Conservation (phyloP, 2,113 vertebrate species). For the Cyanocitta stelleri region DNA sequence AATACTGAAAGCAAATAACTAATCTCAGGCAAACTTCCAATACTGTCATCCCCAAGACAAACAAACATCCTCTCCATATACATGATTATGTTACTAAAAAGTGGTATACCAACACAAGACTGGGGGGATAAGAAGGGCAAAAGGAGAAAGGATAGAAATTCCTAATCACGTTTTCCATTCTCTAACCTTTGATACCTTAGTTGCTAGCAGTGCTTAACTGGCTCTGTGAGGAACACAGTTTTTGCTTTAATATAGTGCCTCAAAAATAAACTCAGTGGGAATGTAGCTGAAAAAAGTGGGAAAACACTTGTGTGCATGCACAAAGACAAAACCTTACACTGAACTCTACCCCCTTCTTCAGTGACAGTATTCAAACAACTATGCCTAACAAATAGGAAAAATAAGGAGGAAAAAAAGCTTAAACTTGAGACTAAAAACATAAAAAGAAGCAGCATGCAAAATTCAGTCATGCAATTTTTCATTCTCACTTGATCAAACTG, state of each 20-base stretch:
- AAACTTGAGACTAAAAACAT: not conserved
- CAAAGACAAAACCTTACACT: not conserved
- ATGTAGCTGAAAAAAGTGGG: not conserved
- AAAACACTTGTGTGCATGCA: not conserved
- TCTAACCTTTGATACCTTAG: not conserved
- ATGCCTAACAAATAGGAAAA: not conserved
- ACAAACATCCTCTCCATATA: not conserved
- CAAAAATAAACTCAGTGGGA: not conserved
- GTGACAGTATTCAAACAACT: not conserved
- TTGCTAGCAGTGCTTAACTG: not conserved
- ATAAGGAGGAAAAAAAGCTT: not conserved
- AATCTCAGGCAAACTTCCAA: not conserved
- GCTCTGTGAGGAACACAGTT: not conserved
- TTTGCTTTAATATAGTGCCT: not conserved
- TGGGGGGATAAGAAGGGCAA: not conserved
- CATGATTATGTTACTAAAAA: not conserved
- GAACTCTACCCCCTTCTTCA: not conserved
- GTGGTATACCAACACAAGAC: not conserved
- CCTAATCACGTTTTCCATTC: not conserved
- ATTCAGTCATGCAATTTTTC: not conserved
- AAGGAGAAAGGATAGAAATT: not conserved
- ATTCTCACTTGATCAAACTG: not conserved
- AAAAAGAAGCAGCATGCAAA: not conserved
- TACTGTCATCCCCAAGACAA: not conserved
- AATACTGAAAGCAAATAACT: not conserved